Conservation (phyloP, 1,140 invertebrate genomes). For the Delia radicum region DNA sequence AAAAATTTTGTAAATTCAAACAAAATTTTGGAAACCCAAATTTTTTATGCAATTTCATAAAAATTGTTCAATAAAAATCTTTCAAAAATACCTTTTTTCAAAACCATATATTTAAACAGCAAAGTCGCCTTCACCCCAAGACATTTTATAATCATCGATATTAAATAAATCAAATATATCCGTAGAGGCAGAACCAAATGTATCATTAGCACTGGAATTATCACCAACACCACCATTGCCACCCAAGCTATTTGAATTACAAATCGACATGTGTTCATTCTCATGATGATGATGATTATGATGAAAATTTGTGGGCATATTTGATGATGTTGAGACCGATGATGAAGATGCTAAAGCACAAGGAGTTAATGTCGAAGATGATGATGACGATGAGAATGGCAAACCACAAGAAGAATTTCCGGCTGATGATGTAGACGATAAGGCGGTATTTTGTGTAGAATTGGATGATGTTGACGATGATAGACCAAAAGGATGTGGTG, state of each 20-base stretch:
- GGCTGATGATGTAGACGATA: neutral
- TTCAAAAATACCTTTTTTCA: neutral
- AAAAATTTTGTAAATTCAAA: too few relatives aligned
- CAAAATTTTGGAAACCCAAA: too few relatives aligned
- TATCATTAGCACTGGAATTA: slow-evolving; percentile 28
- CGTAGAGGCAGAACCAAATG: slow-evolving; percentile 39
- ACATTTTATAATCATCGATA: slow-evolving; percentile 56
- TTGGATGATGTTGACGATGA: slow-evolving; percentile 19
- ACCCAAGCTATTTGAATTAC: slow-evolving; percentile 19
- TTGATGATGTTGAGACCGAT: neutral
- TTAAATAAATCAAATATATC: slow-evolving; percentile 54
- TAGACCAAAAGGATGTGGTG: slow-evolving; percentile 37
- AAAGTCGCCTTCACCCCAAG: slow-evolving; percentile 52
- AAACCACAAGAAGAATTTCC: neutral
- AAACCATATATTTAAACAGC: slow-evolving; percentile 42
- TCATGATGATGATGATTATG: neutral
- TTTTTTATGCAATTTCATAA: too few relatives aligned
- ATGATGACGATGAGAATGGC: neutral
- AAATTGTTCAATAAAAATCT: too few relatives aligned
- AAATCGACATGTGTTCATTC: slow-evolving; percentile 30
- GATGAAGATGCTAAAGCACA: neutral
- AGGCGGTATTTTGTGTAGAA: neutral
- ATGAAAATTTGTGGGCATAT: neutral
- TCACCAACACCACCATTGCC: slow-evolving; percentile 17
- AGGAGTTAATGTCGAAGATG: neutral